phyloP scores from a whole-genome alignment of 2,797 vertebrate genomes.

The Alosa sapidissima region DNA sequence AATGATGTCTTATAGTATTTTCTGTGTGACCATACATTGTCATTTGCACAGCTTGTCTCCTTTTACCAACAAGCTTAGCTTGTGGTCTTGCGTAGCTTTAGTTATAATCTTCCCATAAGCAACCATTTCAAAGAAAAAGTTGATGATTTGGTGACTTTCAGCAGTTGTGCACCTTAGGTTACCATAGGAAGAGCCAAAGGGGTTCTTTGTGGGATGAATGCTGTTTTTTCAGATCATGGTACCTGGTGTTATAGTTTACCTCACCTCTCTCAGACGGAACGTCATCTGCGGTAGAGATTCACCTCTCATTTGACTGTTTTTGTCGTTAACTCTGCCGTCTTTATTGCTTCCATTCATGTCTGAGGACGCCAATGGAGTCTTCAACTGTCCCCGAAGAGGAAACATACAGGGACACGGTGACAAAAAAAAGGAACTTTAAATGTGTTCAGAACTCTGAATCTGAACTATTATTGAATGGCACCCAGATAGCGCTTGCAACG shows the following conservation, averaged over 20 bases:
- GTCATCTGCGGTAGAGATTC: neutral
- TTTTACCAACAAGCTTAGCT: slow-evolving; percentile 5
- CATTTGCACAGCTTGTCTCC: slow-evolving; percentile 16
- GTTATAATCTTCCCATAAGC: neutral
- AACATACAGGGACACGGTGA: neutral
- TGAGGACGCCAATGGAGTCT: neutral
- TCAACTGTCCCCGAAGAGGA: neutral
- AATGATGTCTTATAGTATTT: neutral
- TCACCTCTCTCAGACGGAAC: neutral
- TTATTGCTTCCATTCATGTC: neutral
- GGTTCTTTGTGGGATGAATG: neutral
- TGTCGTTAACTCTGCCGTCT: neutral
- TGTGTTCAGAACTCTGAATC: neutral
- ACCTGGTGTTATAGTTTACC: neutral
- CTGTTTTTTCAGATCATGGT: neutral
- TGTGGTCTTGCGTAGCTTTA: neutral
- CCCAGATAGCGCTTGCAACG: neutral
- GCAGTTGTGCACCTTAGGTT: neutral
- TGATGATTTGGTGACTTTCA: neutral
- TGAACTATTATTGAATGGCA: neutral
- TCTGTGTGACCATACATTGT: neutral
- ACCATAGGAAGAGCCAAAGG: neutral
- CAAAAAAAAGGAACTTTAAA: slow-evolving; percentile 1
- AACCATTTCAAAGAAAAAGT: neutral
- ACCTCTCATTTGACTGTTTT: slow-evolving; percentile 4